Evolutionary conservation across 2,888 invertebrate species (phyloP), one percentile per base, ranked within the genome.

Genomic region (Polydesmus complanatus): DNA sequence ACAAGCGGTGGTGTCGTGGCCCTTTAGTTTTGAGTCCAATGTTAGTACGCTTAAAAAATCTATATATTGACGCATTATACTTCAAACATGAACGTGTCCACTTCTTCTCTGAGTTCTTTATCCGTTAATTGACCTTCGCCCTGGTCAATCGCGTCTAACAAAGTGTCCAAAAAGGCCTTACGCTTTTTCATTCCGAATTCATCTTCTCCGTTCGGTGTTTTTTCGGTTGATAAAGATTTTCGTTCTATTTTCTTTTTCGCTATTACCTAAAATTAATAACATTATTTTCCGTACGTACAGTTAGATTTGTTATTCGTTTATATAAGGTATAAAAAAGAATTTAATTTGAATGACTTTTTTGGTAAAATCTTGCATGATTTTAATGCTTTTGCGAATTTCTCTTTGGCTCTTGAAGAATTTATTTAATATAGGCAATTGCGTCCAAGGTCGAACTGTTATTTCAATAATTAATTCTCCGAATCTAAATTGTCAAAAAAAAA

Each of bases 141-240:
- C 78, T 82, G 70, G 1, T 75, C 68, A 70, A 87, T 84, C 56
- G 88, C 83, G 74, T 90, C 88, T 54, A 94, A 81, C 78, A 94
- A 80, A 63, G 93, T 78, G 73, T 94, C 94, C 65, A 93, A 80
- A 75, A 93, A 88, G 0, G 93, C 90, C 66, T 88, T 77, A 54
- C 89, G 81, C 72, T 86, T 85, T 77, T 88, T 88, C 21, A 50
- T 54, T 22, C 65, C 67, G 57, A 11, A 48, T 49, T 14, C 21
- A 19, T 8, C 8, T 21, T 25, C 21, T 5, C 18, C 2, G 3
- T 22, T 18, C 19, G n/a, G n/a, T n/a, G n/a, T n/a, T n/a, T n/a
- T n/a, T n/a, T n/a, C n/a, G n/a, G n/a, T n/a, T n/a, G n/a, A n/a
- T n/a, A 22, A 5, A 37, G 37, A 37, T 37, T 37, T 37, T 37